phyloP scores from a whole-genome alignment of 2,888 invertebrate genomes.

The Pyrocoelia pectoralis region DNA sequence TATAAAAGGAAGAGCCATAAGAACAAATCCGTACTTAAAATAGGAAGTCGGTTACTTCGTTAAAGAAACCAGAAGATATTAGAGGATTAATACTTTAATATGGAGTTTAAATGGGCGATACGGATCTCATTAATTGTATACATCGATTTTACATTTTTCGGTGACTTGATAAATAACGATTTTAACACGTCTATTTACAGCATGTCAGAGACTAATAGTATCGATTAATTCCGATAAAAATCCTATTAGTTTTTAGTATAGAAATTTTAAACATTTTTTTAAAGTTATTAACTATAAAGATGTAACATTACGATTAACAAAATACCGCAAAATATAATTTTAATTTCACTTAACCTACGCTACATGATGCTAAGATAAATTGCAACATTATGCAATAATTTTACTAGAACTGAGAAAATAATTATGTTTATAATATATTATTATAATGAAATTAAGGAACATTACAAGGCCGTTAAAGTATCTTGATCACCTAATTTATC shows the following conservation, averaged over 20 bases:
- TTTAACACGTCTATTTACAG: slow-evolving; percentile 30
- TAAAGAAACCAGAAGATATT: background rate
- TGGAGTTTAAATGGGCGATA: slow-evolving; percentile 13
- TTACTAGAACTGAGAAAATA: slow-evolving; percentile 15
- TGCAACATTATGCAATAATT: slow-evolving; percentile 29
- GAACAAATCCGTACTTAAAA: background rate
- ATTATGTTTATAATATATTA: slow-evolving; percentile 21
- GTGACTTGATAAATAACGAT: slow-evolving; percentile 27
- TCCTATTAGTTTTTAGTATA: slow-evolving; percentile 17
- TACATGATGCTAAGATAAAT: slow-evolving; percentile 19
- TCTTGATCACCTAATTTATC: slow-evolving; percentile 28
- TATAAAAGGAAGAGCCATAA: slow-evolving; percentile 3
- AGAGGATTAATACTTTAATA: background rate
- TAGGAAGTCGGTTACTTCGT: background rate
- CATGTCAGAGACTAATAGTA: slow-evolving; percentile 19
- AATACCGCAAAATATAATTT: slow-evolving; percentile 11
- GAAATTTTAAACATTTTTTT: slow-evolving; percentile 15
- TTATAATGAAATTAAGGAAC: slow-evolving; percentile 29
- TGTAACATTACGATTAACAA: slow-evolving; percentile 13
- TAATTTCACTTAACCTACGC: background rate
- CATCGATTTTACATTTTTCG: slow-evolving; percentile 24
- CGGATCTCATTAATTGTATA: slow-evolving; percentile 17
- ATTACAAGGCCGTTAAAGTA: slow-evolving; percentile 20
- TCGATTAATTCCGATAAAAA: slow-evolving; percentile 28
- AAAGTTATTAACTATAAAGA: background rate